Percentiles rank a stretch among this genome's conserved stretches.
phyloP scores from a whole-genome alignment of 2,797 vertebrate species.

The Poeciliopsis infans region DNA sequence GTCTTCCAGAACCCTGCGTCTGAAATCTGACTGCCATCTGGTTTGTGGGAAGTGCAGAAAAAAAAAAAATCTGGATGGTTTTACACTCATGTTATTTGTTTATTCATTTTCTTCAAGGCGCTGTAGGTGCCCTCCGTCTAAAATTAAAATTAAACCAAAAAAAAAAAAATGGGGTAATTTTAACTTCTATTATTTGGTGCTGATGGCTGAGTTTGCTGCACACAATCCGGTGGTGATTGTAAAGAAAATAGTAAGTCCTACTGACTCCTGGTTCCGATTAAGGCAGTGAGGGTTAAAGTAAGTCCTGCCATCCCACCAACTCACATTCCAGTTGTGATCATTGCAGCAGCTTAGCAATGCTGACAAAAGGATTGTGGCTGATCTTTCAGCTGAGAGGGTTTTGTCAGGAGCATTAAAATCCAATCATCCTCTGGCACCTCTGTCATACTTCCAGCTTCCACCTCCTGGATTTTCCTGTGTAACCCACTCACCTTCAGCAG shows the following conservation, averaged over 20 bases:
- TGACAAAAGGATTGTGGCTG: conserved; percentile 67
- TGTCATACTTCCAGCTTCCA: conserved; percentile 42
- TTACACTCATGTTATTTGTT: conserved; percentile 62
- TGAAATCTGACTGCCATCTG: conserved; percentile 79
- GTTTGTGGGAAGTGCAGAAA: conserved; percentile 64
- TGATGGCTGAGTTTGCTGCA: conserved; percentile 2
- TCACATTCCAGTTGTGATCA: conserved; percentile 57
- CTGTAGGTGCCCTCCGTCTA: not conserved
- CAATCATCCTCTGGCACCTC: conserved; percentile 61
- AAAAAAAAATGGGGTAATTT: conserved; percentile 19
- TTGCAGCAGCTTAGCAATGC: conserved; percentile 62
- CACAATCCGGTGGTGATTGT: conserved; percentile 31
- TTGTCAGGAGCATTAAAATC: conserved; percentile 62
- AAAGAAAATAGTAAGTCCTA: conserved; percentile 31
- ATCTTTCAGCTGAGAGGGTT: conserved; percentile 60
- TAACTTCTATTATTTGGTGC: conserved; percentile 8
- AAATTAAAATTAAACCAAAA: conserved; percentile 27
- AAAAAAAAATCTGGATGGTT: conserved; percentile 65
- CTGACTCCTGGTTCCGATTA: conserved; percentile 47
- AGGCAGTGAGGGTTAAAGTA: conserved; percentile 57
- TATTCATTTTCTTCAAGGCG: conserved; percentile 44
- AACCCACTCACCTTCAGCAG: conserved; percentile 30
- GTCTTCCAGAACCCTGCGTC: conserved; percentile 74
- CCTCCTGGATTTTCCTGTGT: conserved; percentile 35
- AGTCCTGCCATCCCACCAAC: conserved; percentile 44